Evolutionary conservation across 2,797 vertebrate genomes (phyloP).

Genomic region (Dryobates pubescens): DNA sequence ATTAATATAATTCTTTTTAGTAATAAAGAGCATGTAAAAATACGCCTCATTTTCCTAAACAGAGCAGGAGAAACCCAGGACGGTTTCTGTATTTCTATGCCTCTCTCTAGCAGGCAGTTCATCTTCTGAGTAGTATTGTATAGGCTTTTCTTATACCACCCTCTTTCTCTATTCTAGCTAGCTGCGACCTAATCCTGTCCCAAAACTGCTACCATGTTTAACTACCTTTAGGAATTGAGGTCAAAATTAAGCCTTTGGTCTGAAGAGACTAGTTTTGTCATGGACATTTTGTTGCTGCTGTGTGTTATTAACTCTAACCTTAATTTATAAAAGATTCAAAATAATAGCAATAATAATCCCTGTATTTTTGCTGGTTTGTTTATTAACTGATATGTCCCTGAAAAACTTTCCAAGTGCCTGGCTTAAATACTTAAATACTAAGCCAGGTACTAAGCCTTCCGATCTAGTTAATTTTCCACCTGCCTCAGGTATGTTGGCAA

Average conservation of each 20-base stretch:
- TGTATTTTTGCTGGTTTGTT: not conserved
- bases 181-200: not conserved
- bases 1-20: slow-evolving; percentile 33
- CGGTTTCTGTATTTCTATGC: not conserved
- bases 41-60: not conserved
- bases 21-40: not conserved
- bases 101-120: not conserved
- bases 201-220: not conserved
- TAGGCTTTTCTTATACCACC: not conserved
- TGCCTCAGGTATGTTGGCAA: not conserved
- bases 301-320: not conserved
- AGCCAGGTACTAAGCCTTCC: not conserved
- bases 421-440: not conserved
- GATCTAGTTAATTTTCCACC: not conserved
- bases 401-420: not conserved
- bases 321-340: not conserved
- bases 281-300: not conserved
- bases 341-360: too few species aligned
- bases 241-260: not conserved
- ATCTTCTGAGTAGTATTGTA: not conserved
- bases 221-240: not conserved
- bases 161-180: not conserved
- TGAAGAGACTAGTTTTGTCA: not conserved
- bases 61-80: not conserved
- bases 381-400: not conserved